Conservation (phyloP, 2,888 invertebrate genomes). For the Alcis repandata region DNA sequence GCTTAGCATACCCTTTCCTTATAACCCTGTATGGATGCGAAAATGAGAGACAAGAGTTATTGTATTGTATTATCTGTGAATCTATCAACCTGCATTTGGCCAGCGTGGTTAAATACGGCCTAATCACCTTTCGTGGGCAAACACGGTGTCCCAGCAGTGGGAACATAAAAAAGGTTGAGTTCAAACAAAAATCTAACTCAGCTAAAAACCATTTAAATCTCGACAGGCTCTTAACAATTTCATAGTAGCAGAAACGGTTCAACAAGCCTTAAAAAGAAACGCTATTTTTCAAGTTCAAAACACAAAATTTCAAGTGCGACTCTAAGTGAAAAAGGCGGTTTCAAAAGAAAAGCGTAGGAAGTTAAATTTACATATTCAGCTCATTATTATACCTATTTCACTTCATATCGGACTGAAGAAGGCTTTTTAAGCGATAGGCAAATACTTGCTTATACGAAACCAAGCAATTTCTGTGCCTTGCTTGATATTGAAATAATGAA, state of each 20-base stretch:
- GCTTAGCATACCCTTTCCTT: too few relatives aligned
- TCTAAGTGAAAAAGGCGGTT: background rate
- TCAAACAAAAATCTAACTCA: too few relatives aligned
- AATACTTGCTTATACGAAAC: background rate
- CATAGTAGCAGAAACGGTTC: background rate
- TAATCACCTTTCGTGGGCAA: too few relatives aligned
- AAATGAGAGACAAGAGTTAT: too few relatives aligned
- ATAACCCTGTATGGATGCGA: too few relatives aligned
- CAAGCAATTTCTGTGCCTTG: conserved; percentile 9
- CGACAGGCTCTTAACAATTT: too few relatives aligned
- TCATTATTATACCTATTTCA: background rate
- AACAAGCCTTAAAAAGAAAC: background rate
- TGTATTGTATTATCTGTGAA: too few relatives aligned
- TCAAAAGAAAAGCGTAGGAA: conserved; percentile 7
- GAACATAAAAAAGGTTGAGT: too few relatives aligned
- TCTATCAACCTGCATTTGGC: too few relatives aligned
- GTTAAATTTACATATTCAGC: conserved; percentile 6
- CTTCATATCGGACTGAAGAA: conserved; percentile 5
- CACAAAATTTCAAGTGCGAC: background rate
- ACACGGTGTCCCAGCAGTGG: too few relatives aligned
- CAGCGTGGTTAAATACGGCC: too few relatives aligned
- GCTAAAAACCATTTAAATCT: too few relatives aligned
- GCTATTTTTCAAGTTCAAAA: background rate
- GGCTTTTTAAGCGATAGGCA: conserved; percentile 11
- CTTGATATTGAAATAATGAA: background rate